phyloP scores from a whole-genome alignment of 2,888 invertebrate species.

The Pegoplata infirma region DNA sequence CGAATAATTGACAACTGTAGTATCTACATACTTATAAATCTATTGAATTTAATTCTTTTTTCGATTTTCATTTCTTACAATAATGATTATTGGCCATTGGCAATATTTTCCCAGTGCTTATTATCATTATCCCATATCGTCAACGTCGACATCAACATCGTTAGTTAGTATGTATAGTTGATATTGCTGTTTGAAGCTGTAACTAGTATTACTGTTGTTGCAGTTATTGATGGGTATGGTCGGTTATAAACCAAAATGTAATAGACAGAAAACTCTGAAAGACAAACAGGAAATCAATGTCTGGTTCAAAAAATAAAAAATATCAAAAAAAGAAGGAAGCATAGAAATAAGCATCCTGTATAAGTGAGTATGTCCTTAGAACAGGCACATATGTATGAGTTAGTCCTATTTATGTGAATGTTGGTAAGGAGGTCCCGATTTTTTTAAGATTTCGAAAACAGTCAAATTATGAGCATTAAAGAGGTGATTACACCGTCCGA shows the following conservation, averaged over 20 bases:
- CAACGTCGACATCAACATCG: conserved; percentile 13
- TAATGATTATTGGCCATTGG: conserved; percentile 13
- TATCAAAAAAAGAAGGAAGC: not conserved
- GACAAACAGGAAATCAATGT: conserved; percentile 57
- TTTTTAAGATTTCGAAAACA: too few relatives aligned
- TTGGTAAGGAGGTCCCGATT: too few relatives aligned
- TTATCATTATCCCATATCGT: conserved; percentile 29
- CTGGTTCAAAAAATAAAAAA: conserved; percentile 19
- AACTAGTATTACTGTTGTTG: not conserved
- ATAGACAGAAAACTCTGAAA: conserved; percentile 7
- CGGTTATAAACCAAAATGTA: conserved; percentile 1
- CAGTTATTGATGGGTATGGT: not conserved
- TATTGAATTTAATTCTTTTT: too few relatives aligned
- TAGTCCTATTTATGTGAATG: not conserved
- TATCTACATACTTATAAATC: too few relatives aligned
- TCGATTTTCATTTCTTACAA: too few relatives aligned
- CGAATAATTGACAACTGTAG: too few relatives aligned
- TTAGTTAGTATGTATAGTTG: too few relatives aligned
- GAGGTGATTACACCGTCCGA: too few relatives aligned
- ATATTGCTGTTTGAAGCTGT: too few relatives aligned
- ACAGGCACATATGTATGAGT: too few relatives aligned
- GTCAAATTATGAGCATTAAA: too few relatives aligned
- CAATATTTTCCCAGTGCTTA: conserved; percentile 18
- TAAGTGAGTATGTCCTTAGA: not conserved
- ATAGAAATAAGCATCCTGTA: not conserved